phyloP scores from a whole-genome alignment of 2,888 invertebrate genomes.

The Gastrophysa polygoni region DNA sequence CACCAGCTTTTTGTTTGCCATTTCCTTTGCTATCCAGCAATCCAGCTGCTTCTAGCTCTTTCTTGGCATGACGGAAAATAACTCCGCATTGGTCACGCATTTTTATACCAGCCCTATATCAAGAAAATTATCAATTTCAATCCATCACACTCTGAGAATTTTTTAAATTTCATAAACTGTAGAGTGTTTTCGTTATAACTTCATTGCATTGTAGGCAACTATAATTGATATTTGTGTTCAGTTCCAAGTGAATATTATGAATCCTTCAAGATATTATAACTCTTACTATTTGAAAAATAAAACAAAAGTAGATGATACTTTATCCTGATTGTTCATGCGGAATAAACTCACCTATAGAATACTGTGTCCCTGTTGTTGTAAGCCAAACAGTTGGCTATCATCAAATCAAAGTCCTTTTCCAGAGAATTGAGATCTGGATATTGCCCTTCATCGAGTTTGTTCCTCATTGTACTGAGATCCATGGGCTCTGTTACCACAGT shows the following conservation, averaged over 20 bases:
- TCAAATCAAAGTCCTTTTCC: constrained; percentile 90
- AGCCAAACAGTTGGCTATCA: constrained; percentile 93
- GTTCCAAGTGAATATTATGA: no score
- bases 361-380: constrained; percentile 96
- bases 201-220: no score
- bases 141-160: no score
- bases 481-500: constrained; percentile 84
- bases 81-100: constrained; percentile 88
- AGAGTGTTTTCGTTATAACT: no score
- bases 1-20: constrained; percentile 34
- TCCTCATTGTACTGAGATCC: constrained; percentile 88
- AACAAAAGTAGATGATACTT: no score
- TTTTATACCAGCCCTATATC: constrained; percentile 50
- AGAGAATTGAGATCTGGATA: constrained; percentile 79
- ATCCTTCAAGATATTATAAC: no score
- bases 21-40: constrained; percentile 58
- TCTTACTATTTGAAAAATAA: no score
- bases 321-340: no score
- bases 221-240: no score
- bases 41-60: constrained; percentile 72
- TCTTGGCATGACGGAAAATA: constrained; percentile 78
- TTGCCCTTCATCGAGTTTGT: constrained; percentile 70
- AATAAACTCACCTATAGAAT: constrained; percentile 77
- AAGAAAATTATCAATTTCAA: constrained; percentile 22
- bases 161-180: no score